Conservation (phyloP, 2,797 vertebrate genomes). For the Takifugu ocellatus region DNA sequence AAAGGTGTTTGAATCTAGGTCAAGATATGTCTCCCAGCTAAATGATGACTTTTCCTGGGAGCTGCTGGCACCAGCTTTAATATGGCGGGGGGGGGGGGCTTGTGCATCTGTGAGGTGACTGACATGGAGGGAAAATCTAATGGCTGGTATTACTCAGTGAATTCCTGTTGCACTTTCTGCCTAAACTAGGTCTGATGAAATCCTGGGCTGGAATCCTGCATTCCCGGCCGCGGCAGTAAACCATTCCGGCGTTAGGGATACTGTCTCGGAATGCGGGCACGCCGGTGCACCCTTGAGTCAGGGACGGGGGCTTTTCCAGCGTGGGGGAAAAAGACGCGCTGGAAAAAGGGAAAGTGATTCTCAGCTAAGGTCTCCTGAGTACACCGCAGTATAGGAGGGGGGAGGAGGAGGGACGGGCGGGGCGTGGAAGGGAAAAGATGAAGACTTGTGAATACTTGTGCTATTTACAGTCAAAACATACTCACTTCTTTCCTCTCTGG, state of each 20-base stretch:
- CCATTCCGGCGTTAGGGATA: constrained; percentile 61
- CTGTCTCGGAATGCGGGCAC: constrained; percentile 68
- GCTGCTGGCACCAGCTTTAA: constrained; percentile 2
- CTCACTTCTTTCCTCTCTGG: constrained; percentile 5
- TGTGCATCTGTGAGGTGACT: constrained; percentile 23
- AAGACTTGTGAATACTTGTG: constrained; percentile 39
- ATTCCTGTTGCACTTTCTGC: constrained; percentile 39
- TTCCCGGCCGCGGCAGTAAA: constrained; percentile 62
- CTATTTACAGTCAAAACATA: constrained; percentile 34
- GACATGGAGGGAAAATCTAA: constrained; percentile 35
- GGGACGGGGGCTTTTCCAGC: constrained; percentile 51
- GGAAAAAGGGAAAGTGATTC: constrained; percentile 59
- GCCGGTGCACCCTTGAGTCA: constrained; percentile 44
- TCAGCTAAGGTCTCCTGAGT: constrained; percentile 54
- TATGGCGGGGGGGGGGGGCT: background rate
- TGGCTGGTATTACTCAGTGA: constrained; percentile 37
- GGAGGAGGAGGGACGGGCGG: constrained; percentile 23
- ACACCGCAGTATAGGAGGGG: constrained; percentile 27
- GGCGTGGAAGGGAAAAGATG: constrained; percentile 34
- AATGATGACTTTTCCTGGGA: constrained; percentile 6
- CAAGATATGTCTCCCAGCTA: constrained; percentile 30
- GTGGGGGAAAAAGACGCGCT: constrained; percentile 28
- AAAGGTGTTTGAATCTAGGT: constrained; percentile 32
- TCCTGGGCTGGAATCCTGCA: constrained; percentile 54
- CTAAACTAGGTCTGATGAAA: constrained; percentile 55